A percentile compares a stretch with the other conserved stretches of the same genome.
Evolutionary conservation across 2,113 vertebrate species (phyloP).

Genomic region (Tringa solitaria): DNA sequence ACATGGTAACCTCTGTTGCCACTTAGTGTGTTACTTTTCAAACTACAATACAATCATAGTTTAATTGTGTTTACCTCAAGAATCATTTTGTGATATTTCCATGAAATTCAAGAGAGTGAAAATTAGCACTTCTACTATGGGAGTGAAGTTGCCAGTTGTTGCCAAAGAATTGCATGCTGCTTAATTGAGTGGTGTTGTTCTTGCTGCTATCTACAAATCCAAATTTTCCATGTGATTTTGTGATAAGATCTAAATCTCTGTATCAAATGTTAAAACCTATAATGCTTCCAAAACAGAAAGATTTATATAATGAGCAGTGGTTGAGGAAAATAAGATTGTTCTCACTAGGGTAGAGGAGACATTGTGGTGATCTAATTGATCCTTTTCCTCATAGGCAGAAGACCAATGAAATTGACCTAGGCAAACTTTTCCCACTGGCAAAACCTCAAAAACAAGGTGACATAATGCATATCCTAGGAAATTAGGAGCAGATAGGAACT

Average conservation of each 20-base stretch:
- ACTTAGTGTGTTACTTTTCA: not conserved
- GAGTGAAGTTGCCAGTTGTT: not conserved
- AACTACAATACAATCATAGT: not conserved
- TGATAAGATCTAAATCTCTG: slow-evolving; percentile 16
- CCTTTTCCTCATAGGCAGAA: slow-evolving; percentile 15
- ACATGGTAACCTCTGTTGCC: not conserved
- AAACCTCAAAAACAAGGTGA: slow-evolving; percentile 54
- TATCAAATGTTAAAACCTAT: slow-evolving; percentile 26
- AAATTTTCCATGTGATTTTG: not conserved
- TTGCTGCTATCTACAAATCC: not conserved
- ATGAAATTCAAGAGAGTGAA: slow-evolving; percentile 29
- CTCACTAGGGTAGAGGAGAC: slow-evolving; percentile 27
- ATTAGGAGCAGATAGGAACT: slow-evolving; percentile 62
- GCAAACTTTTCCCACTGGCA: slow-evolving; percentile 56
- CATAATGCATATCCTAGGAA: slow-evolving; percentile 56
- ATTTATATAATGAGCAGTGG: slow-evolving; percentile 36
- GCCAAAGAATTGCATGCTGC: slow-evolving; percentile 3
- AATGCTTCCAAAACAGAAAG: not conserved
- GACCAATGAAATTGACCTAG: slow-evolving; percentile 39
- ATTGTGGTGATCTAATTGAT: slow-evolving; percentile 31
- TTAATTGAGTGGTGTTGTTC: slow-evolving; percentile 20
- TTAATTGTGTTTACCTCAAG: slow-evolving; percentile 2
- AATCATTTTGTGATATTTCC: not conserved
- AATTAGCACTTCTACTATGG: not conserved
- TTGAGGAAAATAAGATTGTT: slow-evolving; percentile 44